These are phyloP conservation scores for Drosophila sproati DNA, from an alignment of 1,140 invertebrate genomes.

Conservation along the genomic window DNA sequence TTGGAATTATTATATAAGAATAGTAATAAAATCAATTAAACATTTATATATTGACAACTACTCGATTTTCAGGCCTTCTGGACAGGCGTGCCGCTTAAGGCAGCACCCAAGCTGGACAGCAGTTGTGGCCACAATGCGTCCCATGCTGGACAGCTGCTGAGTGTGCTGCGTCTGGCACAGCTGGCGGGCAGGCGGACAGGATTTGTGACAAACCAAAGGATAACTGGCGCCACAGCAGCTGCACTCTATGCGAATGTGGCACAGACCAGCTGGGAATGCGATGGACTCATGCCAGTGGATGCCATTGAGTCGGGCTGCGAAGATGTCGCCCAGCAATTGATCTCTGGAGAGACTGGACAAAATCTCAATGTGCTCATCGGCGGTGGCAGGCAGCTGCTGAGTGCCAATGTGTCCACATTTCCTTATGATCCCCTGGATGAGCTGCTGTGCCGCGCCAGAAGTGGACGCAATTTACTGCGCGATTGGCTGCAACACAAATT, in stretches of 20 bases:
- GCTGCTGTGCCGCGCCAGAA: constrained; percentile 52
- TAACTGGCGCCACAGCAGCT: constrained; percentile 56
- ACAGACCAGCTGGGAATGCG: constrained; percentile 57
- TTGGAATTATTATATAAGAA: background rate
- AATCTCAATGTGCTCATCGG: constrained; percentile 66
- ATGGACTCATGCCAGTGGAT: constrained; percentile 47
- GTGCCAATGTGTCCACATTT: constrained; percentile 29
- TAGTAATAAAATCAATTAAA: too few relatives aligned
- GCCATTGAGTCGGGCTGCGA: constrained; percentile 37
- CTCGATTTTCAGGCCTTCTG: constrained; percentile 39
- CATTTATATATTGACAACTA: background rate
- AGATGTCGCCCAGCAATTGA: constrained; percentile 63
- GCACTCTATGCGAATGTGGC: constrained; percentile 48
- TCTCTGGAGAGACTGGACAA: constrained; percentile 39
- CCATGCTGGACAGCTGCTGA: constrained; percentile 18
- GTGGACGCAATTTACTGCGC: constrained; percentile 62
- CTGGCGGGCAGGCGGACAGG: constrained; percentile 60
- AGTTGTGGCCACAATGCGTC: constrained; percentile 14
- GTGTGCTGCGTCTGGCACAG: constrained; percentile 66
- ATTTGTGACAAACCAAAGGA: constrained; percentile 65
- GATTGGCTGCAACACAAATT: constrained; percentile 59
- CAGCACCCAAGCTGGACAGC: constrained; percentile 2
- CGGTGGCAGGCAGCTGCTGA: constrained; percentile 70
- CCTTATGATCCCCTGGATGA: constrained; percentile 49
- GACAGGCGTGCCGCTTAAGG: constrained; percentile 48